A percentile compares a stretch with the other conserved stretches of the same genome.
phyloP scores from a whole-genome alignment of 2,888 invertebrate genomes.

The Xylota sylvarum region DNA sequence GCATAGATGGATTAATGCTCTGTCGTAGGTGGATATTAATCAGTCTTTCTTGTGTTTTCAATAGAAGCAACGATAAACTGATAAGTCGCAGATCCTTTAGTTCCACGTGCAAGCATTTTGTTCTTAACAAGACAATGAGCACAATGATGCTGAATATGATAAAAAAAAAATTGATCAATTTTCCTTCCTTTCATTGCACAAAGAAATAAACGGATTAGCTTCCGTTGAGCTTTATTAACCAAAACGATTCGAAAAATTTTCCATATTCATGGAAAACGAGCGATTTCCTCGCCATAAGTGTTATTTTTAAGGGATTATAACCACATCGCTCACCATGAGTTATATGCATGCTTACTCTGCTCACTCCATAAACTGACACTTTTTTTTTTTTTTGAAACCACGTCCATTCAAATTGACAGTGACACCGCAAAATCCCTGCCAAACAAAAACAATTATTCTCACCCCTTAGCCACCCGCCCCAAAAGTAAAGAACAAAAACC shows the following conservation, averaged over 20 bases:
- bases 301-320: slow-evolving; percentile 25
- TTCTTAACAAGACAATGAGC: too few species aligned
- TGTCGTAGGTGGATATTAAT: too few species aligned
- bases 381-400: background rate
- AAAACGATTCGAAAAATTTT: background rate
- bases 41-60: too few species aligned
- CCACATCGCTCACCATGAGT: slow-evolving; percentile 7
- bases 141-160: too few species aligned
- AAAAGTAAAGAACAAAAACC: slow-evolving; percentile 1
- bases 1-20: too few species aligned
- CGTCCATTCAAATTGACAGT: slow-evolving; percentile 27
- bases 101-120: too few species aligned
- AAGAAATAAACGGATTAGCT: background rate
- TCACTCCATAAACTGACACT: slow-evolving; percentile 14
- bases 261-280: background rate
- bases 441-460: slow-evolving; percentile 49
- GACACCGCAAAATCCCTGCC: slow-evolving; percentile 31
- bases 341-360: background rate
- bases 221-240: background rate
- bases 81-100: too few species aligned
- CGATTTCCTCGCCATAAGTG: slow-evolving; percentile 6
- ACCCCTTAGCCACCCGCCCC: background rate
- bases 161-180: background rate
- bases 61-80: too few species aligned
- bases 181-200: background rate